These are phyloP conservation scores for Lepeophtheirus salmonis DNA, from an alignment of 1,140 invertebrate genomes.

Conservation along the genomic window DNA sequence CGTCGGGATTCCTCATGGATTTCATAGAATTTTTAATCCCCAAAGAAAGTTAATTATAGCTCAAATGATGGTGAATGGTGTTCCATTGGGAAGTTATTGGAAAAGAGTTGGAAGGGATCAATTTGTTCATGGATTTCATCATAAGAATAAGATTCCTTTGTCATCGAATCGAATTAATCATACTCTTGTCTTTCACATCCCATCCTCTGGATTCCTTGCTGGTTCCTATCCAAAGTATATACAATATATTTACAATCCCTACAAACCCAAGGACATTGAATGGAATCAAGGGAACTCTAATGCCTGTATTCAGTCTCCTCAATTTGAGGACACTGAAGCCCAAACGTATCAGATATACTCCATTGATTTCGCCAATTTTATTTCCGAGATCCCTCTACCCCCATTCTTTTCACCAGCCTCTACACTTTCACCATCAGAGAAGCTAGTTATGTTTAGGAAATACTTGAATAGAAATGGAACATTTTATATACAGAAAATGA, in stretches of 20 bases:
- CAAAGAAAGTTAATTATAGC: neutral
- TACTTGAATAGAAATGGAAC: neutral
- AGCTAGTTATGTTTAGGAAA: neutral
- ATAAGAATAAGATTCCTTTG: neutral
- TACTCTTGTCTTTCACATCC: neutral
- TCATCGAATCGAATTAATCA: too few relatives aligned
- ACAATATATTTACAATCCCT: neutral
- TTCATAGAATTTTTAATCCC: neutral
- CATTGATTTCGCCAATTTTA: neutral
- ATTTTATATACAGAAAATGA: neutral
- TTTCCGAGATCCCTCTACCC: neutral
- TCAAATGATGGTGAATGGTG: neutral
- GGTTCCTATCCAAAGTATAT: neutral
- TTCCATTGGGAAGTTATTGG: neutral
- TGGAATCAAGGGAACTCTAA: neutral
- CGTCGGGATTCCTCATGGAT: neutral
- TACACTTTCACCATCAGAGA: neutral
- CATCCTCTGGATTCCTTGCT: neutral
- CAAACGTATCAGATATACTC: neutral
- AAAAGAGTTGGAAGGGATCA: neutral
- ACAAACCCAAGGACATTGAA: neutral
- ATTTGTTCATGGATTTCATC: neutral
- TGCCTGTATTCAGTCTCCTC: neutral
- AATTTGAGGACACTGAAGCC: neutral
- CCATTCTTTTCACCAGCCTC: neutral